Evolutionary conservation across 2,888 invertebrate species (phyloP), one percentile per base, ranked within the genome.

Genomic region (Pecten maximus): DNA sequence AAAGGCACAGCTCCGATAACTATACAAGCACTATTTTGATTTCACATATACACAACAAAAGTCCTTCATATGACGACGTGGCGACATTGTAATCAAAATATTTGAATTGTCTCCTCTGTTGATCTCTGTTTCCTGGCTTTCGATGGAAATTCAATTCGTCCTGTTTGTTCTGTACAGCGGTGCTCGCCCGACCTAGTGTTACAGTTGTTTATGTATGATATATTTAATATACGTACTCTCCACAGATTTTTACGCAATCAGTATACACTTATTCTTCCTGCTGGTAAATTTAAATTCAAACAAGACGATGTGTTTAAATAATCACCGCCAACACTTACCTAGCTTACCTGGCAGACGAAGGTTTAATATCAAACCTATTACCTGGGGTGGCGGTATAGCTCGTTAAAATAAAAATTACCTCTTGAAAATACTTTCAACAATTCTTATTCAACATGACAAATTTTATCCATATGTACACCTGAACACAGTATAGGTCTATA

Each of bases 1-100:
- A 74, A 74, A 28, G 35, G 35, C 35, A 23, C 23, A 8, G 23
- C 74, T 54, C 35, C 35, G 0, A 28, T 35, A 35, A 74, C 35
- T 35, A 35, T 35, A 74, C 74, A 28, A 74, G 23, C 74, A 74
- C 74, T 23, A 74, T 74, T 74, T 74, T 74, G 74, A 74, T 74
- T 74, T 35, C 74, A 35, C 60, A 74, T 35, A 8, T 74, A 74
- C 28, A 35, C 35, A 60, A 23, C 60, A 60, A 3, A 28, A 15
- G 35, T 74, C 74, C 74, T 74, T 35, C 74, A 3, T 28, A 74
- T 74, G 10, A 28, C 35, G 12, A 35, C 74, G 8, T 28, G 35
- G 28, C 28, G 28, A 74, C 8, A 23, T 74, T 74, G 35, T 35
- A 28, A 74, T 74, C 28, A 74, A 28, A 60, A 60, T 60, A 60